Evolutionary conservation across 2,888 invertebrate species (phyloP).

Genomic region (Ephialtes manifestator): DNA sequence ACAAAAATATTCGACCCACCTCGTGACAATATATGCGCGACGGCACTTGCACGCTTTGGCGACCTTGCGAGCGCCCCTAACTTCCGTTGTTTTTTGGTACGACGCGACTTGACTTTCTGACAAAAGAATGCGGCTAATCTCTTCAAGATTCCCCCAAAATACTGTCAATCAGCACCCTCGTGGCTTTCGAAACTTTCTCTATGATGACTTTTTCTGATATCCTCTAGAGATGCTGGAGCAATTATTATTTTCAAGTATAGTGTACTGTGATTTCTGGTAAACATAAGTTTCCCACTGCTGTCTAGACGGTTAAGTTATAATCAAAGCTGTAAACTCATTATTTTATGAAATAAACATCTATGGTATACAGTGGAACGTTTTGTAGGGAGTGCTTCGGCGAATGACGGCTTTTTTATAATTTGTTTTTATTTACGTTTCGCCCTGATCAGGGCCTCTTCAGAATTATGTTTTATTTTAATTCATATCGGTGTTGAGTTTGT

Average conservation of each 20-base stretch:
- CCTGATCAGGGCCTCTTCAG: too few species aligned
- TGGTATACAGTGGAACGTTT: too few species aligned
- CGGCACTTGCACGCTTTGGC: background rate
- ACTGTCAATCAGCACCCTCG: background rate
- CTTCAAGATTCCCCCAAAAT: background rate
- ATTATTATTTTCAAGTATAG: background rate
- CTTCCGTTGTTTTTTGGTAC: constrained; percentile 7
- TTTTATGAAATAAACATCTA: too few species aligned
- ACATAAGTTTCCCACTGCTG: background rate
- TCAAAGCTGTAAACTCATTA: too few species aligned
- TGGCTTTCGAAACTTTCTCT: background rate
- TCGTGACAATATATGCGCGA: background rate
- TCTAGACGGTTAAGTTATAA: background rate
- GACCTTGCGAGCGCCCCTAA: background rate
- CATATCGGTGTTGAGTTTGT: too few species aligned
- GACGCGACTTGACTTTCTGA: constrained; percentile 20
- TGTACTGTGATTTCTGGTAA: background rate
- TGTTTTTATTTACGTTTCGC: too few species aligned
- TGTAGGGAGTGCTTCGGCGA: too few species aligned
- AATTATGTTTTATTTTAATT: too few species aligned
- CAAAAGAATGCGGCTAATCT: background rate
- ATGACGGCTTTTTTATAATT: too few species aligned
- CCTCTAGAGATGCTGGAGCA: background rate
- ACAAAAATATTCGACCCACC: background rate
- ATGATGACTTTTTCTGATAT: background rate